These are phyloP conservation scores for Romanomermis culicivorax DNA, from an alignment of 2,888 invertebrate genomes.

Conservation along the genomic window DNA sequence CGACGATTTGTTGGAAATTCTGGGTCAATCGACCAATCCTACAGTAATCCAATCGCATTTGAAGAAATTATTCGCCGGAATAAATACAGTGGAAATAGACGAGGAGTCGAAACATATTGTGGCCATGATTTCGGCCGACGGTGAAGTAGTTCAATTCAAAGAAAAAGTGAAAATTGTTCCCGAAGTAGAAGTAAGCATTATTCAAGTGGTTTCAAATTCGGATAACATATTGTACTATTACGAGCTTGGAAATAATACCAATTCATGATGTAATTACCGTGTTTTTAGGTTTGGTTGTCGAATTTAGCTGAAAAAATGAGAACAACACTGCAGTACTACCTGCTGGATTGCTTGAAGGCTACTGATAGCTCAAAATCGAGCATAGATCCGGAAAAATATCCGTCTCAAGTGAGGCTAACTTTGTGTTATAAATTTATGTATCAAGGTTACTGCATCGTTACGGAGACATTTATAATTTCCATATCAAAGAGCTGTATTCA, in stretches of 20 bases:
- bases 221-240: too few relatives aligned
- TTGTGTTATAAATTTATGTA: too few relatives aligned
- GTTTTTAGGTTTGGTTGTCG: constrained; percentile 45
- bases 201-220: neutral
- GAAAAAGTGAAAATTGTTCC: constrained; percentile 48
- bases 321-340: constrained; percentile 46
- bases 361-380: constrained; percentile 25
- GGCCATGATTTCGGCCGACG: constrained; percentile 52
- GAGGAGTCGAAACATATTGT: constrained; percentile 38
- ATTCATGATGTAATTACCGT: too few relatives aligned
- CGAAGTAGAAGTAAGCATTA: constrained; percentile 47
- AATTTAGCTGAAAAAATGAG: constrained; percentile 62
- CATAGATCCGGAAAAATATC: constrained; percentile 44
- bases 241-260: too few relatives aligned
- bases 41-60: constrained; percentile 69
- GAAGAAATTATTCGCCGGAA: constrained; percentile 82
- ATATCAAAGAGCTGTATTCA: too few relatives aligned
- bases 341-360: constrained; percentile 39
- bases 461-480: too few relatives aligned
- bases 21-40: constrained; percentile 74
- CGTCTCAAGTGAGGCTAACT: constrained; percentile 39
- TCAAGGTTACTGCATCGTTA: too few relatives aligned
- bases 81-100: constrained; percentile 49
- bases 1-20: constrained; percentile 80
- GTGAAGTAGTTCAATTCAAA: constrained; percentile 47